Conservation (phyloP, 64 coral and sea anemone species). For the Astreopora myriophthalma region DNA sequence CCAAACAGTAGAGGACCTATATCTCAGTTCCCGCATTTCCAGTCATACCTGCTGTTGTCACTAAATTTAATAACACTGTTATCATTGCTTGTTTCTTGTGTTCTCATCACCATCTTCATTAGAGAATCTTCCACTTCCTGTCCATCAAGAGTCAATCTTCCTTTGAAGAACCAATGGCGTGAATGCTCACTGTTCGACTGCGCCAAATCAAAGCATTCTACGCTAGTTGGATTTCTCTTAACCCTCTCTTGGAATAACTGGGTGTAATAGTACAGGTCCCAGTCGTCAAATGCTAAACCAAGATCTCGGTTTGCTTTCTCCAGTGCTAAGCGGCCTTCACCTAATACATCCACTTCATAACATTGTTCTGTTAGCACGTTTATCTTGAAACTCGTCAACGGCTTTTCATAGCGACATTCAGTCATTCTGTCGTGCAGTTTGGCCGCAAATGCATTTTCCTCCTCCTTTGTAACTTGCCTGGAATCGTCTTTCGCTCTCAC, state of each 20-base stretch:
- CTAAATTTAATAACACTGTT: slow-evolving; percentile 95
- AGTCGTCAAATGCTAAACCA: slow-evolving; percentile 92
- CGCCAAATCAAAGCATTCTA: slow-evolving; percentile 98
- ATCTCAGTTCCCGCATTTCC: background rate
- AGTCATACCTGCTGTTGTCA: slow-evolving; percentile 87
- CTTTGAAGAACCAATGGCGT: slow-evolving; percentile 97
- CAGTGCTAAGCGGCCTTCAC: slow-evolving; percentile 57
- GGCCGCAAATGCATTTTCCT: slow-evolving; percentile 73
- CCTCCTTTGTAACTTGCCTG: slow-evolving; percentile 62
- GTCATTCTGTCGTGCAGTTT: slow-evolving; percentile 94
- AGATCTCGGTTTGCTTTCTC: slow-evolving; percentile 89
- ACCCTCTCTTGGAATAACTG: slow-evolving; percentile 83
- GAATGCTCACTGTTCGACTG: slow-evolving; percentile 98
- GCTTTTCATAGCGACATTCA: slow-evolving; percentile 82
- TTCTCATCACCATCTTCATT: slow-evolving; percentile 96
- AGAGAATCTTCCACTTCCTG: slow-evolving; percentile 77
- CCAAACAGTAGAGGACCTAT: too few species aligned
- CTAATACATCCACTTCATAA: slow-evolving; percentile 83
- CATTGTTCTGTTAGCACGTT: slow-evolving; percentile 64
- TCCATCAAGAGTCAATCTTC: slow-evolving; percentile 84
- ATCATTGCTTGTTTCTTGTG: slow-evolving; percentile 75
- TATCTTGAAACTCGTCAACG: slow-evolving; percentile 81
- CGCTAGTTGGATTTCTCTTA: slow-evolving; percentile 90
- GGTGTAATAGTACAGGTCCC: slow-evolving; percentile 96
- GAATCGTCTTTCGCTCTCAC: slow-evolving; percentile 39